phyloP scores from a whole-genome alignment of 2,888 invertebrate species.

The Cataglyphis livida region DNA sequence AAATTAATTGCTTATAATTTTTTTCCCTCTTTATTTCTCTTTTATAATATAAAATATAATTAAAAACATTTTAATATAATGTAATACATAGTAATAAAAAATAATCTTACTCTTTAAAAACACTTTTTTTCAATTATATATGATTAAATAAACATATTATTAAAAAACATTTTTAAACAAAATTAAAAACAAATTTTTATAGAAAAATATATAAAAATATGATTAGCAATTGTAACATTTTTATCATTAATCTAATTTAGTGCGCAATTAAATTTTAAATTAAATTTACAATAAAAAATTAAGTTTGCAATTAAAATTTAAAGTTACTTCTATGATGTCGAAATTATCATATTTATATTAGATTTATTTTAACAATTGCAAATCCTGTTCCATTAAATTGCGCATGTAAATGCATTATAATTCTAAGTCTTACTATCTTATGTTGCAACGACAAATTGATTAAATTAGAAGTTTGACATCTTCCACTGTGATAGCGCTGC shows the following conservation, averaged over 20 bases:
- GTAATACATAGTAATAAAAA: background rate
- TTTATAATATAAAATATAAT: background rate
- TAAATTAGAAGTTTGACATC: constrained; percentile 15
- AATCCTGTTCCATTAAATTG: constrained; percentile 4
- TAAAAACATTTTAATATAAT: background rate
- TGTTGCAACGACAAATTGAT: background rate
- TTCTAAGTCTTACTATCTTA: background rate
- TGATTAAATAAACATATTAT: too few relatives aligned
- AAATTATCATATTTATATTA: background rate
- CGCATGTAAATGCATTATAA: background rate
- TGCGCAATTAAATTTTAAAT: background rate
- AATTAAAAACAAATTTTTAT: background rate
- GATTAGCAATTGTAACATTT: background rate
- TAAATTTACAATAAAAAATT: background rate
- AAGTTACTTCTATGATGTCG: background rate
- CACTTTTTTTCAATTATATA: too few relatives aligned
- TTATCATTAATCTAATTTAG: background rate
- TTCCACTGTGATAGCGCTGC: background rate
- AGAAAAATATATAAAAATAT: background rate
- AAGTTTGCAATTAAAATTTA: background rate
- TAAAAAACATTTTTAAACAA: background rate
- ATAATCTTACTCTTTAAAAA: too few relatives aligned
- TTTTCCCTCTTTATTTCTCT: too few relatives aligned
- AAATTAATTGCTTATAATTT: background rate
- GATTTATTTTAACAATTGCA: background rate